Percentiles rank a stretch among this genome's conserved stretches.
Evolutionary conservation across 2,888 invertebrate genomes (phyloP).

Genomic region (Opisthograptis luteolata): DNA sequence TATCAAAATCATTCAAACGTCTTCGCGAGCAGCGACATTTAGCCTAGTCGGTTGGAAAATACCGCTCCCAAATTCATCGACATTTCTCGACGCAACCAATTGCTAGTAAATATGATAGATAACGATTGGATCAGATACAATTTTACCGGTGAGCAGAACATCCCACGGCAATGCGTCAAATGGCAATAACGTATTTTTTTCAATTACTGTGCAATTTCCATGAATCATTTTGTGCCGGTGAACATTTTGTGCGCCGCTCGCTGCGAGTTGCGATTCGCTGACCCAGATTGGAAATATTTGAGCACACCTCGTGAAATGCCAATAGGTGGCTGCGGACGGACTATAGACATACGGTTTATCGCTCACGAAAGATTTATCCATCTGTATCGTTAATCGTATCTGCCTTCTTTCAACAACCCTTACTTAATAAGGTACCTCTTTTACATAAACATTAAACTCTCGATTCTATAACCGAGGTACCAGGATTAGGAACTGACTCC

Average conservation of each 20-base stretch:
- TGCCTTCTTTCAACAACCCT: too few species aligned
- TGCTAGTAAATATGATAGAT: constrained; percentile 37
- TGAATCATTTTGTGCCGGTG: constrained; percentile 74
- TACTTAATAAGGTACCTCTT: too few species aligned
- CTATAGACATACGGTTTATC: constrained; percentile 8
- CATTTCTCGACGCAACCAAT: constrained; percentile 20
- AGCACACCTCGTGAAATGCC: constrained; percentile 62
- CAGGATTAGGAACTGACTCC: too few species aligned
- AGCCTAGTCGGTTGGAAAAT: constrained; percentile 20
- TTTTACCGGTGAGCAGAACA: constrained; percentile 50
- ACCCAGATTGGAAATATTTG: constrained; percentile 76
- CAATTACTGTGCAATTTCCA: constrained; percentile 80
- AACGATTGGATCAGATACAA: constrained; percentile 50
- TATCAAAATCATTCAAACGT: constrained; percentile 2
- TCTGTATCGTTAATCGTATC: too few species aligned
- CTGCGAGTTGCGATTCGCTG: constrained; percentile 56
- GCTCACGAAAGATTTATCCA: not conserved
- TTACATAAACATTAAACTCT: too few species aligned
- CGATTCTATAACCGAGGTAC: too few species aligned
- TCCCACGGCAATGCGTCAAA: constrained; percentile 71
- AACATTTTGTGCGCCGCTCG: constrained; percentile 59
- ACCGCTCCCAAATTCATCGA: constrained; percentile 22
- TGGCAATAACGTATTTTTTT: constrained; percentile 80
- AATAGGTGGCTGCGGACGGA: constrained; percentile 29
- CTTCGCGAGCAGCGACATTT: constrained; percentile 14